Evolutionary conservation across 2,797 vertebrate species (phyloP), one percentile per base, ranked within the genome.

Genomic region (Morelia viridis): DNA sequence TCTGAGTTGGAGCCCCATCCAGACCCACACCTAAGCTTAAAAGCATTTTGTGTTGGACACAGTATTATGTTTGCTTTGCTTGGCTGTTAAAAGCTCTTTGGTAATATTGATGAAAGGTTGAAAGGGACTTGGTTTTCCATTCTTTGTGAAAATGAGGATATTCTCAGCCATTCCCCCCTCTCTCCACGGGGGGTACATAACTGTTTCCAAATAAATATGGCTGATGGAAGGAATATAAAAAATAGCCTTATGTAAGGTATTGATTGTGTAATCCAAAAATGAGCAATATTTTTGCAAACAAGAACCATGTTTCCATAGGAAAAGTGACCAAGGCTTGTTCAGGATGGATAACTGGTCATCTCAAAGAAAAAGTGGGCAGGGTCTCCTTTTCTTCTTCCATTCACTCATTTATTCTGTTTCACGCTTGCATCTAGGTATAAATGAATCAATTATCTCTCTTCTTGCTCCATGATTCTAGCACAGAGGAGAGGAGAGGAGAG

Each of bases 1-100:
- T 90, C 95, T 92, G 93, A 94, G 95, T 95, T 92, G 94, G 96
- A 96, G 94, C 93, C 94, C 94, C 68, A 94, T 24, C 93, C 93
- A 93, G 41, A 94, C 91, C 94, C 94, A 94, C 92, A 92, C 95
- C 92, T 93, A 92, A 95, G 94, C 95, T 96, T 96, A 96, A 95
- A 94, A 91, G 0, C 92, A 94, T 94, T 94, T 91, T 91, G 94
- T 95, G 93, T 10, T 92, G 95, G 89, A 92, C 93, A 22, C 90
- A 89, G 92, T 88, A 71, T 94, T 92, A 93, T 91, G 94, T 92
- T 95, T 94, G 94, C 90, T 94, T 96, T 96, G 91, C 35, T 86
- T 53, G 94, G 95, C 94, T 95, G 93, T 93, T 94, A 93, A 96
- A 60, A 96, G 95, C 94, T 95, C 92, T 94, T 95, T 68, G 93